Percentiles rank a stretch among this genome's conserved stretches.
Conservation (phyloP, 2,797 vertebrate genomes). For the Catostomus latipinnis region DNA sequence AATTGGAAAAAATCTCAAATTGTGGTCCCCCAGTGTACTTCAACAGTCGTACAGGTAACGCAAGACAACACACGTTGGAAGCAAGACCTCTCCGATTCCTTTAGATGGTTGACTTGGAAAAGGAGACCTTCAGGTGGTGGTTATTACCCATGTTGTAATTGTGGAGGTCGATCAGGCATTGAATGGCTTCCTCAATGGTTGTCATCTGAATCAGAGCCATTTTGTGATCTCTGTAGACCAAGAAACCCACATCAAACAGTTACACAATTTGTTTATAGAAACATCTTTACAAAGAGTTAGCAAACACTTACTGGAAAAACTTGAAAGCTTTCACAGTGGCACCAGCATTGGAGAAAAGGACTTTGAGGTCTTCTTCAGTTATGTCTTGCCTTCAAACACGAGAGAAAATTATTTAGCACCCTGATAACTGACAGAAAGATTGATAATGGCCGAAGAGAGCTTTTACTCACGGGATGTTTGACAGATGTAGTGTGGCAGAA, state of each 20-base stretch:
- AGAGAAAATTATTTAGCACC: constrained; percentile 41
- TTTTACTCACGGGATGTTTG: constrained; percentile 93
- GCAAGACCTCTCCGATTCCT: constrained; percentile 54
- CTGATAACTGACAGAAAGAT: constrained; percentile 31
- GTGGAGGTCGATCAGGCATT: constrained; percentile 96
- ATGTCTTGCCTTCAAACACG: constrained; percentile 84
- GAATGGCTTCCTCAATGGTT: constrained; percentile 95
- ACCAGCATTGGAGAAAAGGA: constrained; percentile 93
- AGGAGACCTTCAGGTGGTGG: constrained; percentile 97
- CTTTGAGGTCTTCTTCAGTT: constrained; percentile 92
- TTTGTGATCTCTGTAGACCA: constrained; percentile 89
- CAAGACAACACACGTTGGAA: constrained; percentile 40
- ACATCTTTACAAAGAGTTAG: not conserved
- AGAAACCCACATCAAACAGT: not conserved
- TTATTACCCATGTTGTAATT: constrained; percentile 97
- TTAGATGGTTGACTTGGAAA: constrained; percentile 96
- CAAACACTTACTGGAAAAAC: constrained; percentile 92
- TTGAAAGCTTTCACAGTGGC: constrained; percentile 97
- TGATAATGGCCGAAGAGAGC: constrained; percentile 11
- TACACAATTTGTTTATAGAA: not conserved
- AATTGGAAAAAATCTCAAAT: constrained; percentile 72
- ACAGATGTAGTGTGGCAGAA: constrained; percentile 94
- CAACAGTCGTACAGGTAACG: constrained; percentile 84
- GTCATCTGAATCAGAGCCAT: constrained; percentile 98
- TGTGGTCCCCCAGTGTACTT: constrained; percentile 89